Evolutionary conservation across 1,140 invertebrate genomes (phyloP), one percentile per base, ranked within the genome.

Genomic region (Acromyrmex echinatior): DNA sequence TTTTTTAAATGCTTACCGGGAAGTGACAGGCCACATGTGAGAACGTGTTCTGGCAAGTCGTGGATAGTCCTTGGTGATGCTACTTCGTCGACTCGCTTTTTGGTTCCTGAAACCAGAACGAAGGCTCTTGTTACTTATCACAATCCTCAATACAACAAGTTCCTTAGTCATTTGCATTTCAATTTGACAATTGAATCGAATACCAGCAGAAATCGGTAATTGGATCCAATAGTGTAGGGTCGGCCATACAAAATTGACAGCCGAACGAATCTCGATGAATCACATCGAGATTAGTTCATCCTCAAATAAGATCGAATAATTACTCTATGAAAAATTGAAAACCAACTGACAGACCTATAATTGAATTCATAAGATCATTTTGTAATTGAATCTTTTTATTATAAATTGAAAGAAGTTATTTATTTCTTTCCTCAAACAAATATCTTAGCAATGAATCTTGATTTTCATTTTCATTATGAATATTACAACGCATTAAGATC

Each of bases 1-100:
- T 28, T 53, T 18, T 82, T 53, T 9, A 6, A 45, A 25, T 28
- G 91, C 93, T 95, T 86, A 95, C 95, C 95, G 86, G 94, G 94
- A 87, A 95, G 92, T 60, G 92, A 94, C 68, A 95, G 92, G 84
- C 95, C 94, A 70, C 93, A 95, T 49, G 94, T 93, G 73, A 95
- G 91, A 79, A 94, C 92, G 35, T 92, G 91, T 62, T 95, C 94
- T n/a, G 94, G 91, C 45, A 95, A 87, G 62, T 95, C 95, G 86
- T 95, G 93, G 58, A 95, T 95, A 45, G 92, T 94, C 80, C 94
- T 93, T 39, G 95, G 94, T 60, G 93, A 86, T 70, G 92, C 87
- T 45, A 95, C 92, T 60, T 95, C 94, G 63, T 95, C 94, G 63
- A 91, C 89, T 87, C 91, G 92, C 92, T 94, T 95, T 91, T 95